Base-by-base conservation (phyloP, 2,888 invertebrate species). In the Pardosa pseudoannulata region DNA sequence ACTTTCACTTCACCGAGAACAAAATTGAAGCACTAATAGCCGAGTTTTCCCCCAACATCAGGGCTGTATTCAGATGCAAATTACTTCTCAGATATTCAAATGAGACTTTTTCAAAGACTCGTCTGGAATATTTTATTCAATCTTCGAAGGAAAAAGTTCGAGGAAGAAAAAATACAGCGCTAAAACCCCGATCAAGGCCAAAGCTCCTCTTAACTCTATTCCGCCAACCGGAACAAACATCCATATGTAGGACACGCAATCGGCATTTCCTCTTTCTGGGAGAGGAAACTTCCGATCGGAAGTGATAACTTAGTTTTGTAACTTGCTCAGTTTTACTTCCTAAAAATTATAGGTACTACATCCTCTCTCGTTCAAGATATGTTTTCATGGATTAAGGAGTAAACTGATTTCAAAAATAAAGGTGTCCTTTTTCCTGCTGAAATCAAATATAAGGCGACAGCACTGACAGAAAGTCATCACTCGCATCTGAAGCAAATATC, bases 211-310 rank as follows among this genome's bases (percentile, higher is more conserved):
- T 67, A 67, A 67, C 16, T 6, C 32, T 67, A 67, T 11, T n/a
- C 29, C 19, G 39, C 28, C 5, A n/a, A 70, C 56, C 68, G 75
- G 81, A 82, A 75, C 39, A 27, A 23, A 0, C 41, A 6, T 50
- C 31, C 13, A 39, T 16, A 65, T 83, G 71, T 41, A 31, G 70
- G 76, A 76, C 76, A 83, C 71, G 65, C 68, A 65, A 7, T 3
- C 16, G 27, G 50, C 5, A 27, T 27, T 72, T 83, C 72, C 82
- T 65, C n/a, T 64, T 28, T 13, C n/a, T 39, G 41, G 31, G 5
- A 28, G 32, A 19, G 46, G 41, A 41, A 50, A 65, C 65, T 83
- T 83, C 82, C 76, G 76, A 50, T 62, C 71, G 76, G 82, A 83
- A 83, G 72, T 46, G 36, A 27, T 3, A 28, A 16, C 16, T 39